These are phyloP conservation scores for Tautogolabrus adspersus DNA, from an alignment of 2,113 vertebrate species.

Conservation along the genomic window DNA sequence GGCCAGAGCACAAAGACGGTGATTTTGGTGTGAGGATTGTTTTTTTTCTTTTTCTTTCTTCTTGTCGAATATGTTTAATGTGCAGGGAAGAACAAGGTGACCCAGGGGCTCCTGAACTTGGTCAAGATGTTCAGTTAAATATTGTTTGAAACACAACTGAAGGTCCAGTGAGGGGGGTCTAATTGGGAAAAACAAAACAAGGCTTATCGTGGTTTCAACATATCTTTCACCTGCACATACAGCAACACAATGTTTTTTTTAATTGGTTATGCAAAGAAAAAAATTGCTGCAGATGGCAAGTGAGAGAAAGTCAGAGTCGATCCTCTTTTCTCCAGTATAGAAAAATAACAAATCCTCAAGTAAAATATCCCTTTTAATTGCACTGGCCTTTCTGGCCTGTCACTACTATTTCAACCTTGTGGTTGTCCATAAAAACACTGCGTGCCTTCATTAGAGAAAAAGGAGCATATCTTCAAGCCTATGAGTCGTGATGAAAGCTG, in stretches of 20 bases:
- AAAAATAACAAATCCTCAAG: conserved; percentile 68
- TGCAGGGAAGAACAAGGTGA: conserved; percentile 17
- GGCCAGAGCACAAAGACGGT: conserved; percentile 28
- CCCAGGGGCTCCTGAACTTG: conserved; percentile 31
- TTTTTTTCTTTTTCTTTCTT: background rate
- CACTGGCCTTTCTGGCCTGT: conserved; percentile 71
- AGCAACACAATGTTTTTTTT: conserved; percentile 38
- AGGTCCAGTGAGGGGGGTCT: conserved; percentile 9
- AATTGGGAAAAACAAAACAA: conserved; percentile 37
- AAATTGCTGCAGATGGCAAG: conserved; percentile 49
- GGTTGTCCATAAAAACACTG: conserved; percentile 50
- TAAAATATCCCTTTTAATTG: conserved; percentile 75
- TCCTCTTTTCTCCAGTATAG: conserved; percentile 56
- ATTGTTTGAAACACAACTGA: conserved; percentile 24
- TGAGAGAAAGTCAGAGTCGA: conserved; percentile 45
- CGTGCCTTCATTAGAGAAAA: conserved; percentile 43
- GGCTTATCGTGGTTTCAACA: conserved; percentile 66
- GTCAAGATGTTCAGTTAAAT: conserved; percentile 30
- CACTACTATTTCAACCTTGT: conserved; percentile 51
- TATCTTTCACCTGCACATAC: conserved; percentile 48
- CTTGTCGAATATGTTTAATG: conserved; percentile 38
- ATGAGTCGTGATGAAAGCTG: conserved; percentile 24
- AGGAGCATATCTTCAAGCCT: conserved; percentile 18
- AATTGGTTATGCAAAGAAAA: conserved; percentile 36
- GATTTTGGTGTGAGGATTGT: conserved; percentile 6